phyloP scores from a whole-genome alignment of 2,113 vertebrate species.

The Paraplagusia blochii region DNA sequence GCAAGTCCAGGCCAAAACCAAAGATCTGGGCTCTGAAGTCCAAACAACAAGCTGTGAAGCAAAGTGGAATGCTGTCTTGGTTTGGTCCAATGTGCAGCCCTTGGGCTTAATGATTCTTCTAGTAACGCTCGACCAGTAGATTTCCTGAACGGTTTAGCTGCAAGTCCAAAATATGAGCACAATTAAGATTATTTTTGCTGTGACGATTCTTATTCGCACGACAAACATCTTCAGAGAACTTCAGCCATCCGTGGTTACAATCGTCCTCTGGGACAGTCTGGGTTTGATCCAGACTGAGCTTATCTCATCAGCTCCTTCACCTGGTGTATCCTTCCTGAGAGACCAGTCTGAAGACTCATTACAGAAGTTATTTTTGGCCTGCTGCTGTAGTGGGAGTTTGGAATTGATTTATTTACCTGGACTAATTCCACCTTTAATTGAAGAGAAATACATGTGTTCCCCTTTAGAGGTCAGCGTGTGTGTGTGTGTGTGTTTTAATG shows the following conservation, averaged over 20 bases:
- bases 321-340: constrained; percentile 49
- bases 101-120: no score
- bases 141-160: not conserved
- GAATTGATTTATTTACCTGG: constrained; percentile 56
- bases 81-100: not conserved
- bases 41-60: not conserved
- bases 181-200: not conserved
- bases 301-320: constrained; percentile 46
- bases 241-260: constrained; percentile 29
- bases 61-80: not conserved
- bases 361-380: constrained; percentile 51
- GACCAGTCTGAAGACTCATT: constrained; percentile 29
- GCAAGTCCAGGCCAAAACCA: not conserved
- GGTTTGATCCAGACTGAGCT: constrained; percentile 9
- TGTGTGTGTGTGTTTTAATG: not conserved
- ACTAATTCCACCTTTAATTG: constrained; percentile 39
- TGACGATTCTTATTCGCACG: not conserved
- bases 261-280: constrained; percentile 20
- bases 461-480: constrained; percentile 26
- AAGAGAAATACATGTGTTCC: constrained; percentile 58
- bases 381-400: constrained; percentile 35
- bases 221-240: not conserved
- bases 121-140: no score
- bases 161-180: not conserved
- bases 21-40: not conserved